Evolutionary conservation across 2,888 invertebrate species (phyloP).

Genomic region (Stenodera caucasica): DNA sequence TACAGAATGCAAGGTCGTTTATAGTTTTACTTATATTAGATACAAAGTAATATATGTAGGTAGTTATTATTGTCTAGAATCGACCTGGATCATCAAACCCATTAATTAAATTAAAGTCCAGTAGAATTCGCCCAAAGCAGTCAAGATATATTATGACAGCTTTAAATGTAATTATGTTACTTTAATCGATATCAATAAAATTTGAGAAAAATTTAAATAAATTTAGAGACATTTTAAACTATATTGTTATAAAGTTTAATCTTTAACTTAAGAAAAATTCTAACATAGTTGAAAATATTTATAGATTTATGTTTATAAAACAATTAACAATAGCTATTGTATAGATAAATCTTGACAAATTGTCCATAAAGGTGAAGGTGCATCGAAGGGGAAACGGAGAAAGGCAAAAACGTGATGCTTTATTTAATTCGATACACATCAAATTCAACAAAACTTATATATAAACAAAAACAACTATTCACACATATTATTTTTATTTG

Average conservation of each 20-base stretch:
- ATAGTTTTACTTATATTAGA: constrained; percentile 1
- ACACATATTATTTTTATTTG: constrained; percentile 22
- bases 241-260: not conserved
- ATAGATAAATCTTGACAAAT: constrained; percentile 28
- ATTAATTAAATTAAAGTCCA: constrained; percentile 15
- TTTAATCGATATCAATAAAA: constrained; percentile 8
- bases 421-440: constrained; percentile 30
- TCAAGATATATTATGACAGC: constrained; percentile 11
- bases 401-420: constrained; percentile 29
- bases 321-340: constrained; percentile 23
- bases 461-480: constrained; percentile 19
- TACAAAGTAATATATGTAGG: constrained; percentile 5
- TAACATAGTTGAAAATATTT: not conserved
- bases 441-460: constrained; percentile 16
- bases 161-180: constrained; percentile 11
- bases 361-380: constrained; percentile 28
- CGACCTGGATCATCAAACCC: constrained; percentile 8
- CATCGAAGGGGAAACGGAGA: constrained; percentile 21
- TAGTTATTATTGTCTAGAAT: constrained; percentile 9
- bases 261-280: not conserved
- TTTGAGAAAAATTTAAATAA: not conserved
- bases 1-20: constrained; percentile 1
- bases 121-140: constrained; percentile 13
- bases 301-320: constrained; percentile 12
- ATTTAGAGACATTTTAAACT: not conserved